Base-by-base conservation (phyloP, 2,113 vertebrate genomes). In the Siniperca knerii region DNA sequence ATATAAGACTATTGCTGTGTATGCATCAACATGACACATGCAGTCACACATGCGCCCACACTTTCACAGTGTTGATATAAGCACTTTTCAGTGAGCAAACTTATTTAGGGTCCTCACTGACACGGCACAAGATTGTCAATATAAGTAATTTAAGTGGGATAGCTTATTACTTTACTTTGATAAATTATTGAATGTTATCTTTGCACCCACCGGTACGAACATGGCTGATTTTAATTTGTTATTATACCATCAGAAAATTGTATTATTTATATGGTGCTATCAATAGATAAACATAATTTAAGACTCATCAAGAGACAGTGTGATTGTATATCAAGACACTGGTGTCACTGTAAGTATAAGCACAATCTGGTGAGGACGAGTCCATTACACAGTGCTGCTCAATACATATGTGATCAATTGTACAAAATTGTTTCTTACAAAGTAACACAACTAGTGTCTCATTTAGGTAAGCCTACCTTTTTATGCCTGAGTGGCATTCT, bases 401-500 rank as follows among this genome's bases (percentile, higher is more conserved):
- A 23, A 65, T 29, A 29, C 1, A 29, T 29, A 29, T 29, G 29
- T 29, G 29, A 29, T 35, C 6, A 65, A 69, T 2, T 70, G 23
- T n/a, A 61, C 1, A 80, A 8, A 73, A 23, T 42, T 0, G 1
- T 35, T 64, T 69, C 13, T 21, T 73, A 33, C 1, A 64, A 65
- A 57, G 23, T 13, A 77, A 62, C 44, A 78, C 37, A 67, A 66
- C 60, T 29, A 6, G 4, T 35, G 23, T 64, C 18, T 68, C 1
- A 10, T 23, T n/a, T 4, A 15, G 3, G 6, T 33, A 5, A 71
- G 50, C 86, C 58, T 97, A 99, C 98, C 98, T 99, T 99, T 97
- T 97, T 97, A 96, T 98, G 98, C 93, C 97, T 97, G 94, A 98
- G 97, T 83, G 98, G 97, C 95, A 96, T 94, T 94, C 97, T 96